Percentiles rank a stretch among this genome's conserved stretches.
Conservation (phyloP, 2,888 invertebrate species). For the Platycnemis pennipes region DNA sequence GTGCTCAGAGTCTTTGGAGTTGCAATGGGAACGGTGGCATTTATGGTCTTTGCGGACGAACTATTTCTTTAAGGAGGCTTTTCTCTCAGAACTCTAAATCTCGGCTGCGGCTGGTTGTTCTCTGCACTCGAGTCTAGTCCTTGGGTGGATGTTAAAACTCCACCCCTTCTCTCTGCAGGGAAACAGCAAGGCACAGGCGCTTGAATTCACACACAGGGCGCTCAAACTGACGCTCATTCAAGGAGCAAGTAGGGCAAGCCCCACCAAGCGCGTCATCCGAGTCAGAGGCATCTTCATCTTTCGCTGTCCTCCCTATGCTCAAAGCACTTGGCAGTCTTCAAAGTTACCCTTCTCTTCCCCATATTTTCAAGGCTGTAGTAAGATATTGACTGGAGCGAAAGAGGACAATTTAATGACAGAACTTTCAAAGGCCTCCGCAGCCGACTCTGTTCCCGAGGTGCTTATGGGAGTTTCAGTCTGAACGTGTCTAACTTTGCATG, state of each 20-base stretch:
- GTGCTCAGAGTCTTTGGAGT: no score
- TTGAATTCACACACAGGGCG: background rate
- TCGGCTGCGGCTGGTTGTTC: background rate
- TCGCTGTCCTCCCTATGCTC: background rate
- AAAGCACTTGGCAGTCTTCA: background rate
- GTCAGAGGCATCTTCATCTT: background rate
- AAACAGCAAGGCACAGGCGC: background rate
- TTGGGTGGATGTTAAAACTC: background rate
- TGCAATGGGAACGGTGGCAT: no score
- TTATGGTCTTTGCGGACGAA: no score
- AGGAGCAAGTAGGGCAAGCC: background rate
- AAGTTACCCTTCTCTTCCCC: background rate
- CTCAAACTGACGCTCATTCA: background rate
- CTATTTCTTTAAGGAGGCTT: background rate
- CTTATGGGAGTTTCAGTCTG: background rate
- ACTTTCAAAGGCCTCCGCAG: background rate
- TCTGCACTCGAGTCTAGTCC: background rate
- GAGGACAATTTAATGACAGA: background rate
- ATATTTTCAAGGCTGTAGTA: constrained; percentile 12
- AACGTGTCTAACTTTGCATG: background rate
- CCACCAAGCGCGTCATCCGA: background rate
- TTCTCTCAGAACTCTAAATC: background rate
- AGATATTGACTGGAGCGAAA: background rate
- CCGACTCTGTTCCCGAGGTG: background rate
- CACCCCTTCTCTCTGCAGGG: background rate